Evolutionary conservation across 1,140 invertebrate genomes (phyloP).

Genomic region (Archegozetes longisetosus): DNA sequence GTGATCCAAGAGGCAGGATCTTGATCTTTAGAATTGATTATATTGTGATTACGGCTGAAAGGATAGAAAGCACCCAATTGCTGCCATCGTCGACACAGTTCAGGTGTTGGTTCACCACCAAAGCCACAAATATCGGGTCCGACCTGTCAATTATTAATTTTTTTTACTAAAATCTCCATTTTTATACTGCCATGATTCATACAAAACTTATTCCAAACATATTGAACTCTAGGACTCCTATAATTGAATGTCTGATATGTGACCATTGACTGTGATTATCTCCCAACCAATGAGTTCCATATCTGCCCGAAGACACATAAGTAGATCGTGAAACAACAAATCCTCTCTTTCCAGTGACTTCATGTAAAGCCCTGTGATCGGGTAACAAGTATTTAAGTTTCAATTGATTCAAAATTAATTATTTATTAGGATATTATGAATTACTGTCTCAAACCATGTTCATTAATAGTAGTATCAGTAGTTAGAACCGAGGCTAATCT

Average conservation of each 20-base stretch:
- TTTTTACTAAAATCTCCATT: too few species aligned
- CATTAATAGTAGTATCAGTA: too few species aligned
- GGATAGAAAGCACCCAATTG: conserved; percentile 63
- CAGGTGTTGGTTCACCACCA: conserved; percentile 38
- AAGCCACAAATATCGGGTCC: conserved; percentile 31
- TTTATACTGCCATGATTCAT: too few species aligned
- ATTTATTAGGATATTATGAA: too few species aligned
- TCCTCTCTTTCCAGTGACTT: conserved; percentile 33
- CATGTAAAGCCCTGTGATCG: conserved; percentile 16
- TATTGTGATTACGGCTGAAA: conserved; percentile 28
- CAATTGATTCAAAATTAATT: neutral
- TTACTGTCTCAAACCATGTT: too few species aligned
- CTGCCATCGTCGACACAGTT: conserved; percentile 37
- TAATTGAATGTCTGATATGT: conserved; percentile 25
- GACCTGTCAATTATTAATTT: neutral
- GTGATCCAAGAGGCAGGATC: conserved; percentile 6
- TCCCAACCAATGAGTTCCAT: conserved; percentile 82
- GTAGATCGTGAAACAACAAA: conserved; percentile 66
- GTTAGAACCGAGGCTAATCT: too few species aligned
- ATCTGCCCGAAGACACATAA: conserved; percentile 56
- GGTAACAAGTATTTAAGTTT: neutral
- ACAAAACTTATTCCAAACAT: conserved; percentile 19
- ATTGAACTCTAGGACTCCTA: conserved; percentile 21
- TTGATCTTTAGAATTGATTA: conserved; percentile 15
- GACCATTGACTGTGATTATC: neutral